These are phyloP conservation scores for Danio tinwini DNA, from an alignment of 2,797 vertebrate genomes.

Conservation along the genomic window DNA sequence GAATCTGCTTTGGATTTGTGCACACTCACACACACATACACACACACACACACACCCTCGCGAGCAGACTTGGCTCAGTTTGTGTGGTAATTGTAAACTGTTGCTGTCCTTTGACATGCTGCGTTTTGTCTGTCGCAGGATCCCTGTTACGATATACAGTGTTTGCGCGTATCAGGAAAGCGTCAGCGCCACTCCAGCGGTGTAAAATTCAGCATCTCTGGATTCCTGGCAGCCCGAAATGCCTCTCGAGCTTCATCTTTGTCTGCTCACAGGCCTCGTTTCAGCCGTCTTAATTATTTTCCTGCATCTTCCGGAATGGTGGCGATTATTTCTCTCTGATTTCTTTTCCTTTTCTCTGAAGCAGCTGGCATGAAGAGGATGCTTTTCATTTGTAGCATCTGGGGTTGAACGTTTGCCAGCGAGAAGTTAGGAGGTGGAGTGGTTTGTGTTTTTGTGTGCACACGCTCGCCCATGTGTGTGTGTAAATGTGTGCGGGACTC, in stretches of 20 bases:
- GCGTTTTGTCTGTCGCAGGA: slow-evolving; percentile 29
- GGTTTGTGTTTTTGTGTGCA: slow-evolving; percentile 49
- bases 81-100: slow-evolving; percentile 43
- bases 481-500: slow-evolving; percentile 33
- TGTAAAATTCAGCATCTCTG: slow-evolving; percentile 37
- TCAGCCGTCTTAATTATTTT: slow-evolving; percentile 60
- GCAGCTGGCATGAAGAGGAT: slow-evolving; percentile 68
- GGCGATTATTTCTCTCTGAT: slow-evolving; percentile 58
- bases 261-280: slow-evolving; percentile 53
- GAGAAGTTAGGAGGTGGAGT: slow-evolving; percentile 60
- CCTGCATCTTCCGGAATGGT: slow-evolving; percentile 63
- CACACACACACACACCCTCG: background rate
- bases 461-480: slow-evolving; percentile 26
- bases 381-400: slow-evolving; percentile 68
- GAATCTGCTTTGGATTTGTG: slow-evolving; percentile 38
- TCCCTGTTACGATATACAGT: slow-evolving; percentile 36
- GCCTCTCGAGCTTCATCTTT: slow-evolving; percentile 58
- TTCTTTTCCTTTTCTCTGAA: slow-evolving; percentile 62
- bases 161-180: slow-evolving; percentile 27
- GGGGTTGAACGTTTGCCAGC: slow-evolving; percentile 59
- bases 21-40: background rate
- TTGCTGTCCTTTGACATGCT: slow-evolving; percentile 41
- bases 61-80: slow-evolving; percentile 28
- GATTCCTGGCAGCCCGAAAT: slow-evolving; percentile 39
- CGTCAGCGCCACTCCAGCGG: slow-evolving; percentile 27